These are phyloP conservation scores for Austrofundulus limnaeus DNA, from an alignment of 2,113 vertebrate genomes.

Conservation along the genomic window DNA sequence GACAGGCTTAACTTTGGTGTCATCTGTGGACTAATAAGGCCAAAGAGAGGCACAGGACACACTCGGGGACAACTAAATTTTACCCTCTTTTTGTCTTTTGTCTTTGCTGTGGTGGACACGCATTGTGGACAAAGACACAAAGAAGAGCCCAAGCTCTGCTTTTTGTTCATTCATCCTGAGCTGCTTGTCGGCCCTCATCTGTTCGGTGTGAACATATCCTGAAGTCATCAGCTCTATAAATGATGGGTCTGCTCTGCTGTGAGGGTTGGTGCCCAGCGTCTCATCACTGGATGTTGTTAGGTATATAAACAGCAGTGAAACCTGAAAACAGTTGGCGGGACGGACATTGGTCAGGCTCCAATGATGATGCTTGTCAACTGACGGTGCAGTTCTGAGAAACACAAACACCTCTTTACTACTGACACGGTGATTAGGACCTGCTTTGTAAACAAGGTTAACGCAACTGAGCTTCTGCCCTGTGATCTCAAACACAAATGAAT, in stretches of 20 bases:
- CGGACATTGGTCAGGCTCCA: slow-evolving; percentile 41
- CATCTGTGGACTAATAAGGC: slow-evolving; percentile 77
- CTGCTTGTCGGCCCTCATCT: slow-evolving; percentile 7
- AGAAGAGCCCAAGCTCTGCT: not conserved
- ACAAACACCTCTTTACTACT: slow-evolving; percentile 23
- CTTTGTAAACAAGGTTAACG: not conserved
- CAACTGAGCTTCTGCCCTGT: not conserved
- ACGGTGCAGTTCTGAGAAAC: slow-evolving; percentile 27
- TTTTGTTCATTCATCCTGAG: slow-evolving; percentile 34
- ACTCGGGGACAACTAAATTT: slow-evolving; percentile 21
- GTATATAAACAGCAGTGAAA: slow-evolving; percentile 62
- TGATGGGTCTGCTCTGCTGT: slow-evolving; percentile 31
- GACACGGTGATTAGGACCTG: not conserved
- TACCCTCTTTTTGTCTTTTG: not conserved
- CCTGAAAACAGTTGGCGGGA: slow-evolving; percentile 55
- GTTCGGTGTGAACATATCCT: slow-evolving; percentile 41
- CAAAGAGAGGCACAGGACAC: slow-evolving; percentile 32
- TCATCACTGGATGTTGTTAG: slow-evolving; percentile 14
- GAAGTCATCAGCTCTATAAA: slow-evolving; percentile 57
- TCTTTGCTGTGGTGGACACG: slow-evolving; percentile 35
- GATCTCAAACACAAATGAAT: too few relatives aligned
- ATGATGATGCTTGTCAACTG: slow-evolving; percentile 38
- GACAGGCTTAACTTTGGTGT: slow-evolving; percentile 63
- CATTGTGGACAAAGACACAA: not conserved
- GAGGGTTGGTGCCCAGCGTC: not conserved